Base-by-base conservation (phyloP, 2,888 invertebrate genomes). In the Brachyopa scutellaris region DNA sequence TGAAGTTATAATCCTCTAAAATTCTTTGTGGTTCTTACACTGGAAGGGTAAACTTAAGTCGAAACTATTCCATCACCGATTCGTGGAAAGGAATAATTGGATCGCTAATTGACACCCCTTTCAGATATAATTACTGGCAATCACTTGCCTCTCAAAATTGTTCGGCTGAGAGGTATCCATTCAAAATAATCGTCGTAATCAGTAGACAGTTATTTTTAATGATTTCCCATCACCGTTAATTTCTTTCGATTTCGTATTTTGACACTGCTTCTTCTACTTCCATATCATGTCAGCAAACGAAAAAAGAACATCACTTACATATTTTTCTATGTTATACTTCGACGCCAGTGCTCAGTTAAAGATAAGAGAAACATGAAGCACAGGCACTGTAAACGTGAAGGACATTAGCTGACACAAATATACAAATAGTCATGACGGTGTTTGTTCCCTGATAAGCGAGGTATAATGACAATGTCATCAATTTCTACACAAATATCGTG, bases 381-480 rank as follows among this genome's bases (percentile, higher is more conserved):
- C 13, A 47, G 36, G 7, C 55, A 21, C 9, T n/a, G n/a, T n/a
- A n/a, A n/a, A n/a, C n/a, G n/a, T 17, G 11, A 40, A 69, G 36
- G 57, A 47, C 45, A 67, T 55, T 67, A 67, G 42, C 42, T 42
- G 21, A n/a, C 15, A 40, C 6, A 17, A 38, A 21, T 29, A 36
- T 13, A n/a, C n/a, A 45, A 55, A 38, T 15, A 45, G 8, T 31
- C 11, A 47, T 17, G 23, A 11, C 17, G 38, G 33, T 36, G 15
- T 62, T 38, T 57, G 36, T 26, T 36, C 2, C 19, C 36, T 49
- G 47, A 38, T 70, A 70, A 70, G 47, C 29, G 23, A 29, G 19
- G 49, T 38, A 47, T 70, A 49, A 38, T 59, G 59, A 47, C 59
- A 59, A n/a, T 21, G 26, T 49, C 49, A 70, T 70, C 59, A 47